Evolutionary conservation across 2,888 invertebrate species (phyloP), one percentile per base, ranked within the genome.

Genomic region (Aphodius sticticus): DNA sequence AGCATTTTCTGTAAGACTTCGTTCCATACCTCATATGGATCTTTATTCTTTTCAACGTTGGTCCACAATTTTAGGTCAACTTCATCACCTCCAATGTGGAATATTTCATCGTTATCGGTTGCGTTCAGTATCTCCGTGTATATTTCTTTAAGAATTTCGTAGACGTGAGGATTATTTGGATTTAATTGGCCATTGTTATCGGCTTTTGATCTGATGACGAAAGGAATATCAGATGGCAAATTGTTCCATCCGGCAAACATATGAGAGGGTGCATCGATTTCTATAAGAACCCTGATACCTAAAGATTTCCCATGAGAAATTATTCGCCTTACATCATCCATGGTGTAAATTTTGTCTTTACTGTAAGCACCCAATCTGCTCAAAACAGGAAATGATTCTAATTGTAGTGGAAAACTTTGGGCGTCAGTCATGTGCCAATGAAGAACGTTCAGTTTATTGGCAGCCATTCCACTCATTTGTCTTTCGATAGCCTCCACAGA

Each of bases 361-460:
- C 96, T 94, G 87, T 95, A 96, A 0, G 97, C 96, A 38, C 98
- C 98, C 88, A 94, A 94, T 78, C 93, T 91, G 0, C 95, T 94
- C 87, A 96, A 89, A 86, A 95, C 92, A 0, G 95, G 95, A 79
- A 93, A 94, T 82, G 92, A 91, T 53, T 92, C 92, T 6, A 96
- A 92, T 82, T 94, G 93, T 86, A 96, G 94, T 0, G 98, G 97
- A 89, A 97, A 97, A 83, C 97, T 96, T 86, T 96, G 96, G 14
- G 96, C 95, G 87, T 98, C 97, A 3, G 94, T 77, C 94, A 95
- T 91, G 86, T 96, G 95, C 95, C 97, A 96, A 86, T 97, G 97
- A 85, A 97, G 94, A 1, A 96, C 96, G 89, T 97, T 97, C 83
- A 97, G 88, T 88, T 97, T 97, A 83, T 83, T 96, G 94, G 85